Percentiles rank a stretch among this genome's conserved stretches.
phyloP scores from a whole-genome alignment of 2,888 invertebrate genomes.

The Cephus spinipes region DNA sequence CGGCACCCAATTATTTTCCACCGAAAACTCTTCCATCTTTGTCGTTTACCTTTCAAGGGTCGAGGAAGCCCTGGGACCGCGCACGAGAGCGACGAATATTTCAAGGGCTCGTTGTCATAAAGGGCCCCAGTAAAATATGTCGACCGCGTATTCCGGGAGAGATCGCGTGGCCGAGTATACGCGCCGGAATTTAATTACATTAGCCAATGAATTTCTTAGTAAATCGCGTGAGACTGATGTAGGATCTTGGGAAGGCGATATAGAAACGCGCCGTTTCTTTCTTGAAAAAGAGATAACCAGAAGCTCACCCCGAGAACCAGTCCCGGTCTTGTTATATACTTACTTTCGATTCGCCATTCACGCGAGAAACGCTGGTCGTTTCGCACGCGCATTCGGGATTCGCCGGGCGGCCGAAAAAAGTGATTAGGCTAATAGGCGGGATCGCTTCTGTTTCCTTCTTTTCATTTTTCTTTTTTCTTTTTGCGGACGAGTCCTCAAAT shows the following conservation, averaged over 20 bases:
- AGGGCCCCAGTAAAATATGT: background rate
- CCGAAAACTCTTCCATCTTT: background rate
- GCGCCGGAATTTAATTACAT: conserved; percentile 51
- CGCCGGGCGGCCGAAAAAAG: background rate
- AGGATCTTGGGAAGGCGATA: background rate
- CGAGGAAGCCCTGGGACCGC: background rate
- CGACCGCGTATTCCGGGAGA: conserved; percentile 35
- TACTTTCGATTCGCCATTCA: background rate
- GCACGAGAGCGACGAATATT: background rate
- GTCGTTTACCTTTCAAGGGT: background rate
- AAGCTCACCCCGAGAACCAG: background rate
- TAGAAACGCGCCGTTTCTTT: background rate
- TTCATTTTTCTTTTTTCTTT: background rate
- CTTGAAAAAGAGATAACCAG: background rate
- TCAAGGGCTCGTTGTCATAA: background rate
- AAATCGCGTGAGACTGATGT: conserved; percentile 42
- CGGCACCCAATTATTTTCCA: background rate
- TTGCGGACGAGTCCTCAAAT: background rate
- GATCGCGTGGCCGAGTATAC: conserved; percentile 15
- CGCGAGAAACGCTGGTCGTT: background rate
- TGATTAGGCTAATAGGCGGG: background rate
- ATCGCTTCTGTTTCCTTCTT: background rate
- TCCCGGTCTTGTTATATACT: background rate
- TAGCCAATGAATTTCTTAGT: conserved; percentile 50
- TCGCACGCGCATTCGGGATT: background rate